These are phyloP conservation scores for Nasua narica DNA, from an alignment of 2,797 vertebrate genomes.

Conservation along the genomic window DNA sequence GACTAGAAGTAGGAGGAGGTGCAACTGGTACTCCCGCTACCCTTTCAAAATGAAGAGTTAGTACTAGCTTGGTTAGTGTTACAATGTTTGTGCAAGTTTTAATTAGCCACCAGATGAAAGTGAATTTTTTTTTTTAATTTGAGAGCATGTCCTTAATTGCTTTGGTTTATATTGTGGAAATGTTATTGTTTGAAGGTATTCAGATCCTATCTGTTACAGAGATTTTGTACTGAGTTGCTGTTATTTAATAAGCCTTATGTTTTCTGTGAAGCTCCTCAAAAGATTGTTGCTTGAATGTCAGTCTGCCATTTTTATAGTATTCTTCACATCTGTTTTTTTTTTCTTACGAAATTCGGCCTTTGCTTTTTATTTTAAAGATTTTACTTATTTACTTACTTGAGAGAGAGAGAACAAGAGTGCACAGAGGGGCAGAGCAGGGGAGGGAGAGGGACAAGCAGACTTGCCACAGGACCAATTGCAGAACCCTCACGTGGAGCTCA, in stretches of 20 bases:
- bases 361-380: not conserved
- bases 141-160: conserved; percentile 1
- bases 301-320: not conserved
- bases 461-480: not conserved
- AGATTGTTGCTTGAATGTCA: not conserved
- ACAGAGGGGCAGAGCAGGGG: not conserved
- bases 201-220: not conserved
- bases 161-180: not conserved
- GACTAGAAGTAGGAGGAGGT: not conserved
- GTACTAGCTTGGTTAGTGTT: not conserved
- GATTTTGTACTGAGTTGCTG: not conserved
- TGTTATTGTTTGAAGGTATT: not conserved
- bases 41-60: not conserved
- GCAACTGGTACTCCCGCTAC: not conserved
- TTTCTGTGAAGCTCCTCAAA: not conserved
- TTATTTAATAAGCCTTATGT: not conserved
- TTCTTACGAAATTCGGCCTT: not conserved
- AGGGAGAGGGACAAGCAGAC: not conserved
- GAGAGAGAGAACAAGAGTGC: not conserved
- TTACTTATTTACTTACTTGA: not conserved
- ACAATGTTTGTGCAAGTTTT: not conserved
- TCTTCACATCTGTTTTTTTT: not conserved
- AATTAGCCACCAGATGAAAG: not conserved
- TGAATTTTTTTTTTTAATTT: not conserved
- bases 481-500: not conserved